Conservation (phyloP, 2,113 vertebrate species). For the Gopherus flavomarginatus region DNA sequence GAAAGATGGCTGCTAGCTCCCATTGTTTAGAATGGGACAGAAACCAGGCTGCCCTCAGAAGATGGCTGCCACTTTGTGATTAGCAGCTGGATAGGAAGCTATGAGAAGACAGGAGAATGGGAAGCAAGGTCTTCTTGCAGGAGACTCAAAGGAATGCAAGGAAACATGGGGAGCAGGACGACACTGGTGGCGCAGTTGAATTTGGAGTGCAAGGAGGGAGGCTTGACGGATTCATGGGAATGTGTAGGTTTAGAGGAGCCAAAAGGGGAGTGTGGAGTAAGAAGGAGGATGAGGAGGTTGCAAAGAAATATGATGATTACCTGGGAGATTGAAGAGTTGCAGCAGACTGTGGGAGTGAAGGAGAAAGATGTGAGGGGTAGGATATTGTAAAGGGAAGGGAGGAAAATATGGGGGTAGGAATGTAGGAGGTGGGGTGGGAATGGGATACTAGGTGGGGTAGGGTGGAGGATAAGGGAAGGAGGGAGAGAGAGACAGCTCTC, state of each 20-base stretch:
- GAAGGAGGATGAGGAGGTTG: background rate
- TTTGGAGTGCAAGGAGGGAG: background rate
- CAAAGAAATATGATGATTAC: background rate
- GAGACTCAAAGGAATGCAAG: too few relatives aligned
- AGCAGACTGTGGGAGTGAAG: background rate
- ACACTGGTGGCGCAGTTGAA: background rate
- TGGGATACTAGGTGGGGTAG: background rate
- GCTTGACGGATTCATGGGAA: background rate
- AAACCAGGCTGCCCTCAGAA: too few relatives aligned
- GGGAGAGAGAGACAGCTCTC: background rate
- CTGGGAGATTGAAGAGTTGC: background rate
- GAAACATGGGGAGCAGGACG: background rate
- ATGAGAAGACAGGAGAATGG: too few relatives aligned
- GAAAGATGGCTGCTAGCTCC: background rate
- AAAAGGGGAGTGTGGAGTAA: background rate
- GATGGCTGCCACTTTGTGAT: too few relatives aligned
- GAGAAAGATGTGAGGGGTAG: background rate
- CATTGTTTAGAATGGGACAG: too few relatives aligned
- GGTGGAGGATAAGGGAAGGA: background rate
- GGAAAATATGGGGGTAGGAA: background rate
- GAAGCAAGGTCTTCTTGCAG: too few relatives aligned
- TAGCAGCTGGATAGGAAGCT: too few relatives aligned
- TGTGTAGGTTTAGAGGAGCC: background rate
- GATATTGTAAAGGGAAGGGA: accelerated
- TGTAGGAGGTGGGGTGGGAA: background rate